Evolutionary conservation across 1,140 invertebrate species (phyloP), one percentile per base, ranked within the genome.

Genomic region (Wiebesia pumilae): DNA sequence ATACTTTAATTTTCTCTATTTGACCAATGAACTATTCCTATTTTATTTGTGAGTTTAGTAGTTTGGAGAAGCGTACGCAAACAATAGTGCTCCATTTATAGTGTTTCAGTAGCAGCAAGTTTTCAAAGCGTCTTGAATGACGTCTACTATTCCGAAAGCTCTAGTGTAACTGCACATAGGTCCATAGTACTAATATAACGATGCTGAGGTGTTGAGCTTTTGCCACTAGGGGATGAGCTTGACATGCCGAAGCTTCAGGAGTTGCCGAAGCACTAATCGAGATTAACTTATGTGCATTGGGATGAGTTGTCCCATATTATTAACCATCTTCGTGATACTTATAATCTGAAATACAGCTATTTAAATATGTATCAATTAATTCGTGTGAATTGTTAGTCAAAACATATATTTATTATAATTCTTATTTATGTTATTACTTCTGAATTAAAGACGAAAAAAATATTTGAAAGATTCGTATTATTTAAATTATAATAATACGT

Each of bases 261-360:
- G n/a, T 71, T 67, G 27, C 14, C 27, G 47, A 0, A 0, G 7
- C 14, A 27, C 16, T 82, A 83, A 73, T 71, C 19, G 27, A 83
- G 43, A 83, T 73, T 54, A 35, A 73, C 67, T 83, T 73, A 71
- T 54, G 81, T 73, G 81, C 30, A 83, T 83, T 83, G 69, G 47
- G 43, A 83, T 58, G 6, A 73, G 43, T 47, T 73, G 40, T 73
- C 67, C 81, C 38, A 73, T 38, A 83, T 38, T 54, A 0, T 75
- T 43, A 43, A 43, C 38, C 43, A 75, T 43, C 21, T 43, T 75
- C 27, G 10, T 24, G 0, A 16, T 73, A 75, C 9, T 43, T 75
- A 9, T 3, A 24, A 19, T 38, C 7, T 71, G 7, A 12, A 19
- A 16, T 21, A 38, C 21, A 71, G 33, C 16, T 38, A 71, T 71